Evolutionary conservation across 2,888 invertebrate genomes (phyloP), one percentile per base, ranked within the genome.

Genomic region (Dasypogon diadema): DNA sequence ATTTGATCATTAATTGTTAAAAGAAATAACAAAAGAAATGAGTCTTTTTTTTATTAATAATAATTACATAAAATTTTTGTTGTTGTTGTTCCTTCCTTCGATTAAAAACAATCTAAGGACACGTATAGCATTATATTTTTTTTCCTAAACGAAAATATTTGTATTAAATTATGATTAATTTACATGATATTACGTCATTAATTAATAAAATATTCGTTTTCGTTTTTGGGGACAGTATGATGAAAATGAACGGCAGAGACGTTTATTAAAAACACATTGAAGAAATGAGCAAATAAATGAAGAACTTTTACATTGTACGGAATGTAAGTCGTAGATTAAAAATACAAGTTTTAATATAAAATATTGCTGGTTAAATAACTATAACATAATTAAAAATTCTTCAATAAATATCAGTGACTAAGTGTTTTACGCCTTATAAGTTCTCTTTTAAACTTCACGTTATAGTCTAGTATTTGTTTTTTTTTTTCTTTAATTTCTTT

Each of bases 371-470:
- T 51, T 70, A 70, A 68, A 68, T 68, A 68, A 68, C 37, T 26
- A 16, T 42, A 48, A 68, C 46, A 48, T 48, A 68, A 68, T 68
- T 68, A 68, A 70, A 70, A 70, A 14, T 70, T 21, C n/a, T 54
- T 18, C 30, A 70, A 70, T 70, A 70, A 70, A 70, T 70, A 68
- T 30, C 30, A 70, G 48, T 70, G 70, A 70, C 70, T 70, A 70
- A 30, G 16, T 54, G 22, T 68, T 70, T 54, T 51, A 16, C 24
- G 51, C 34, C 37, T 70, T 54, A 54, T 70, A 68, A 42, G 46
- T 22, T 68, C 48, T 22, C 48, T 68, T 4, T 68, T 68, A 68
- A n/a, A n/a, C 51, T 51, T 54, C 34, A 30, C 54, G 30, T 70
- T 70, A 54, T 16, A 42, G 51, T 70, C 37, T 37, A 70, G 30